Evolutionary conservation across 2,888 invertebrate genomes (phyloP).

Genomic region (Orthosia gothica): DNA sequence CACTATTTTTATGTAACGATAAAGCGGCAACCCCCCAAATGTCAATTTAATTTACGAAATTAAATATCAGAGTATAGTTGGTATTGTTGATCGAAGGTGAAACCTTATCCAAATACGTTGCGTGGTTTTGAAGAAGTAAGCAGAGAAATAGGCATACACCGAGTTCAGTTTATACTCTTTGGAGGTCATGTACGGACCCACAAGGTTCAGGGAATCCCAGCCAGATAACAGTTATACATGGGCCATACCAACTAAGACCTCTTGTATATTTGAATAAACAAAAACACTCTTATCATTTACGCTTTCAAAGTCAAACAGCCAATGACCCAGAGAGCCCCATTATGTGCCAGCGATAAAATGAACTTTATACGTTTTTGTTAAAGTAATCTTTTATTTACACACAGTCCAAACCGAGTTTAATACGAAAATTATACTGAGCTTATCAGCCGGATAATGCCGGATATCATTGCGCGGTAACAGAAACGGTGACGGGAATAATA

Average conservation of each 20-base stretch:
- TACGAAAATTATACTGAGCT: slow-evolving; percentile 17
- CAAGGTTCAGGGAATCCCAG: not conserved
- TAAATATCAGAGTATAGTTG: too few species aligned
- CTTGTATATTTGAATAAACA: not conserved
- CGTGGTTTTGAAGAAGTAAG: too few species aligned
- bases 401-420: not conserved
- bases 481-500: slow-evolving; percentile 4
- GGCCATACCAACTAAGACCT: not conserved
- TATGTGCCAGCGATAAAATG: not conserved
- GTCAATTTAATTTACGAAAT: too few species aligned
- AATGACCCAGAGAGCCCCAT: slow-evolving; percentile 1
- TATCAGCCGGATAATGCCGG: slow-evolving; percentile 30
- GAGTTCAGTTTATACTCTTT: too few species aligned
- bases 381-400: slow-evolving; percentile 20
- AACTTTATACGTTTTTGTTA: not conserved
- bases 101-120: too few species aligned
- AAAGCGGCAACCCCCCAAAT: too few species aligned
- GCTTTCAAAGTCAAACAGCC: not conserved
- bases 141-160: too few species aligned
- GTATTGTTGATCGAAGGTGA: too few species aligned
- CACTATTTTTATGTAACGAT: too few species aligned
- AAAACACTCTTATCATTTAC: not conserved
- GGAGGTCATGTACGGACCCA: too few species aligned
- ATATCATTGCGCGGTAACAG: slow-evolving; percentile 16
- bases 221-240: not conserved